Conservation (phyloP, 2,888 invertebrate species). For the Anthophora plumipes region DNA sequence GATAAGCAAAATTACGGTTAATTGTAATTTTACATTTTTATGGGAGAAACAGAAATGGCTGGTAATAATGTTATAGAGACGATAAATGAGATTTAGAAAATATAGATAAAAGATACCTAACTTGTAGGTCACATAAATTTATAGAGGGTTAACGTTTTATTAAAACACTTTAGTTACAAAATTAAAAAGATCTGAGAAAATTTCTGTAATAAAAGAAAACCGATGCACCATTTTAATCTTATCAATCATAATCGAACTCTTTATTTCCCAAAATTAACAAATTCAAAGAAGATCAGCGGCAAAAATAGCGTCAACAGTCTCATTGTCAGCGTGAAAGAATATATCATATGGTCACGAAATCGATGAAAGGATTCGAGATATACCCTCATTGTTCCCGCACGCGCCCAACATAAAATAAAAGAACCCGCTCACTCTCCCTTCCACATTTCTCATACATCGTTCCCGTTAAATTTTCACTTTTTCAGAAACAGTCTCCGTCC, state of each 20-base stretch:
- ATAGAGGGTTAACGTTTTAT: no score
- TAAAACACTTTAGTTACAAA: no score
- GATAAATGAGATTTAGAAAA: no score
- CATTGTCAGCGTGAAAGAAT: conserved; percentile 69
- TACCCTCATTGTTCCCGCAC: conserved; percentile 59
- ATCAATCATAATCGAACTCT: no score
- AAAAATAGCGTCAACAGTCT: conserved; percentile 11
- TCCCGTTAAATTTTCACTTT: conserved; percentile 72
- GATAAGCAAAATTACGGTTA: no score
- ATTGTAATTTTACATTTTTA: no score
- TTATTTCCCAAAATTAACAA: no score
- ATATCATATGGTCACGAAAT: conserved; percentile 65
- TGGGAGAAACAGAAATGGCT: no score
- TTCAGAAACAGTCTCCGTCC: conserved; percentile 51
- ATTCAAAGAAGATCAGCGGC: no score
- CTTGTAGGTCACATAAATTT: no score
- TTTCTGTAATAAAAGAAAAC: not conserved
- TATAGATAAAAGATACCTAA: no score
- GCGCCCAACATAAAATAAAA: conserved; percentile 64
- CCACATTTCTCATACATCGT: conserved; percentile 37
- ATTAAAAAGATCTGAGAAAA: not conserved
- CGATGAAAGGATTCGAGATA: conserved; percentile 72
- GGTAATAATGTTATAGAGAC: no score
- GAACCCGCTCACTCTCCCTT: conserved; percentile 31
- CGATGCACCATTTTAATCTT: not conserved